These are phyloP conservation scores for Halcyon badia DNA, from an alignment of 2,797 vertebrate genomes.

Conservation along the genomic window DNA sequence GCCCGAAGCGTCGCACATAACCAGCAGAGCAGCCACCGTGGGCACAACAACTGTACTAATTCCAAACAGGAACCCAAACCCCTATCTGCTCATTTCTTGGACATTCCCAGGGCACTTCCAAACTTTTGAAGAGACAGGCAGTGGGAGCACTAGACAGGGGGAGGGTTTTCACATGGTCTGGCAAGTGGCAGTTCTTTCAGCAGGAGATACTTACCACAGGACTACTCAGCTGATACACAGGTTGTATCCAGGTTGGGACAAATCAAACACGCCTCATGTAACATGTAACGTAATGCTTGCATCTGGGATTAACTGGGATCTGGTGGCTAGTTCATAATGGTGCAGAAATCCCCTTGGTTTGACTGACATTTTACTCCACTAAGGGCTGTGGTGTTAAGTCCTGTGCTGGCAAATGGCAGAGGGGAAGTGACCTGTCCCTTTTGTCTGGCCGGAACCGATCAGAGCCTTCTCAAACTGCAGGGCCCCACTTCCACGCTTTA, in stretches of 20 bases:
- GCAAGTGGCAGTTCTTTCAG: constrained; percentile 4
- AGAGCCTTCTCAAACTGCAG: not conserved
- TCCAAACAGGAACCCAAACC: not conserved
- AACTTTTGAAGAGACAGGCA: constrained; percentile 76
- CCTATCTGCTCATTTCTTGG: not conserved
- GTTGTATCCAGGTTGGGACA: constrained; percentile 51
- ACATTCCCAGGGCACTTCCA: constrained; percentile 75
- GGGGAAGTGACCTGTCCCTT: not conserved
- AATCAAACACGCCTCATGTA: constrained; percentile 28
- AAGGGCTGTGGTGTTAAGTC: not conserved
- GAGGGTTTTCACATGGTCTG: not conserved
- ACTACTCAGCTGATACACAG: not conserved
- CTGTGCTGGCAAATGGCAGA: not conserved
- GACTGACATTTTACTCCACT: not conserved
- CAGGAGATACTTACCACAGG: constrained; percentile 59
- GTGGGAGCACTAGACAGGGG: constrained; percentile 45
- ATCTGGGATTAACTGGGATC: not conserved
- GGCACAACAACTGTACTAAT: constrained; percentile 47
- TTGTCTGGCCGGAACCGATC: not conserved
- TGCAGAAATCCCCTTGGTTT: not conserved
- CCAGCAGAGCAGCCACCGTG: constrained; percentile 48
- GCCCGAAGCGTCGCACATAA: constrained; percentile 48
- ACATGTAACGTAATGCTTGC: not conserved
- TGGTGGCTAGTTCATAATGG: not conserved
- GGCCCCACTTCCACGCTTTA: not conserved